Evolutionary conservation across 2,797 vertebrate genomes (phyloP), one percentile per base, ranked within the genome.

Genomic region (Dallia pectoralis): DNA sequence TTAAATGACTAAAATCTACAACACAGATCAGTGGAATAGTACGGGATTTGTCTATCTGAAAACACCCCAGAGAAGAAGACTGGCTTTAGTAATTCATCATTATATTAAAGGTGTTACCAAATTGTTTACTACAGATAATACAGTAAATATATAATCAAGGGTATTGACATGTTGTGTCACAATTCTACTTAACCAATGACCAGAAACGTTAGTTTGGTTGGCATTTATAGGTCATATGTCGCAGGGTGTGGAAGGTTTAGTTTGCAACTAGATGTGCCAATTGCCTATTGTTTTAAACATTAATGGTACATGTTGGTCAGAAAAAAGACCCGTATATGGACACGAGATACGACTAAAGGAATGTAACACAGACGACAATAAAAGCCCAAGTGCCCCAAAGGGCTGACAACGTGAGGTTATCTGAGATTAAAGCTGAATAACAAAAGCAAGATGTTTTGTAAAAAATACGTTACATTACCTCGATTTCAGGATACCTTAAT

Each of bases 391-490:
- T 70, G 73, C 85, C 77, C 83, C 84, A 83, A 36, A n/a, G 40
- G 73, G 71, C 61, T 19, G 62, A 7, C 51, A 44, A 70, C 5
- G 22, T 47, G 19, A 32, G 63, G 15, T 63, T 63, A 59, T 44
- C 53, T 53, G 14, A 79, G 29, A 15, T 71, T 61, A 44, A 19
- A 67, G 22, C 66, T 5, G 51, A 63, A 59, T 1, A 8, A 4
- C n/a, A 14, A 6, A 15, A 48, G 30, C 18, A 61, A 61, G 8
- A 0, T 3, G 29, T 16, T 44, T 53, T n/a, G 53, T 30, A 73
- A 30, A 44, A 73, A 3, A 22, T 4, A 70, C 51, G 70, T 66
- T 16, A 74, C 74, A 61, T 22, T 91, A 92, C 91, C 90, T 92
- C 81, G 30, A 22, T 85, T 82, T 69, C 65, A 33, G 48, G 59